These are phyloP conservation scores for Porites cylindrica DNA, from an alignment of 92 coral and sea anemone species.

Conservation along the genomic window DNA sequence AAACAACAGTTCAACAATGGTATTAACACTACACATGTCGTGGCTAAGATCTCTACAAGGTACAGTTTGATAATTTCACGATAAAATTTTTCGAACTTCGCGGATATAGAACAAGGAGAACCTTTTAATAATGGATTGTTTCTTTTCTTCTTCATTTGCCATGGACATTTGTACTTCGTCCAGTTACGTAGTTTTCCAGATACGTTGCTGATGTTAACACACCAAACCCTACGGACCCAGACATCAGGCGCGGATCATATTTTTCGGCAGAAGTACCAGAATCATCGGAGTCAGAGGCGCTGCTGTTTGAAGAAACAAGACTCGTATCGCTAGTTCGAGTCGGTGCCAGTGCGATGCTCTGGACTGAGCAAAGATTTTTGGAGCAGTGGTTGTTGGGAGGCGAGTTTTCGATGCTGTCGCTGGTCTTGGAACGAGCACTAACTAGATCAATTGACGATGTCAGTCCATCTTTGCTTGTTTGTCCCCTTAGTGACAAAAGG, in stretches of 20 bases:
- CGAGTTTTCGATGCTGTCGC: too few species aligned
- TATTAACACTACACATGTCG: too few species aligned
- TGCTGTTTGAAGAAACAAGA: not conserved
- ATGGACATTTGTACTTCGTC: not conserved
- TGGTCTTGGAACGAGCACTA: not conserved
- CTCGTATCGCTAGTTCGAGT: not conserved
- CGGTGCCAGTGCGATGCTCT: too few species aligned
- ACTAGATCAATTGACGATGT: not conserved
- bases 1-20: too few species aligned
- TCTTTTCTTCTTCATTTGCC: not conserved
- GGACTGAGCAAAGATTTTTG: too few species aligned
- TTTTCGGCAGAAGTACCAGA: not conserved
- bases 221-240: constrained; percentile 1
- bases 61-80: too few species aligned
- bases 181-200: not conserved
- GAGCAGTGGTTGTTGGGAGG: too few species aligned
- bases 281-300: too few species aligned
- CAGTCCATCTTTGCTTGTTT: not conserved
- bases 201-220: not conserved
- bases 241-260: not conserved
- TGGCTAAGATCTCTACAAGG: too few species aligned
- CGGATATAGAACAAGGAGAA: too few species aligned
- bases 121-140: not conserved
- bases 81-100: too few species aligned
- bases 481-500: not conserved